Evolutionary conservation across 2,888 invertebrate species (phyloP).

Genomic region (Dryococelus australis): DNA sequence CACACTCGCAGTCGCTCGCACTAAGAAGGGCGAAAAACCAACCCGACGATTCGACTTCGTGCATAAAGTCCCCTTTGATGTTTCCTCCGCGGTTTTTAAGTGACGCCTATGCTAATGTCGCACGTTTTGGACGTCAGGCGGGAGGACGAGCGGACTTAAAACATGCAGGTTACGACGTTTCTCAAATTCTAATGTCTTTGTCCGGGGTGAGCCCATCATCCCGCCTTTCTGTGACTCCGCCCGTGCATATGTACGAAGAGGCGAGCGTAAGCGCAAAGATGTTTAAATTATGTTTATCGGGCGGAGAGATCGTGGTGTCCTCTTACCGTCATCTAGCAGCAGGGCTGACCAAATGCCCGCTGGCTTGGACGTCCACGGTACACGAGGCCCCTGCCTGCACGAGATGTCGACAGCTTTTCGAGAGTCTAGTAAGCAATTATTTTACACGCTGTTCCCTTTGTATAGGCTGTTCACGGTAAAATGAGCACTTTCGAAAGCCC

Average conservation of each 20-base stretch:
- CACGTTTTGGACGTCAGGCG: background rate
- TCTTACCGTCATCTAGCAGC: background rate
- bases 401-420: too few relatives aligned
- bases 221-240: background rate
- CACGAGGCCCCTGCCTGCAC: too few relatives aligned
- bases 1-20: background rate
- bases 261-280: background rate
- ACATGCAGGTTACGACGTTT: background rate
- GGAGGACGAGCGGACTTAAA: background rate
- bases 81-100: background rate
- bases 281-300: constrained; percentile 5
- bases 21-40: background rate
- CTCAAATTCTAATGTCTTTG: constrained; percentile 16
- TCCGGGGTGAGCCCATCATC: background rate
- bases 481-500: too few relatives aligned
- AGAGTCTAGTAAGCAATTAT: too few relatives aligned
- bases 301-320: background rate
- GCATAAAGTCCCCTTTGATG: background rate
- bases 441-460: too few relatives aligned
- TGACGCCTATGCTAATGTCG: too few relatives aligned
- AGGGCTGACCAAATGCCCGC: background rate
- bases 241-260: background rate
- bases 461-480: too few relatives aligned
- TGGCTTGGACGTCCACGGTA: background rate
- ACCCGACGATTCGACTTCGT: background rate